These are phyloP conservation scores for Syngnathus typhle DNA, from an alignment of 2,113 vertebrate species.

Conservation along the genomic window DNA sequence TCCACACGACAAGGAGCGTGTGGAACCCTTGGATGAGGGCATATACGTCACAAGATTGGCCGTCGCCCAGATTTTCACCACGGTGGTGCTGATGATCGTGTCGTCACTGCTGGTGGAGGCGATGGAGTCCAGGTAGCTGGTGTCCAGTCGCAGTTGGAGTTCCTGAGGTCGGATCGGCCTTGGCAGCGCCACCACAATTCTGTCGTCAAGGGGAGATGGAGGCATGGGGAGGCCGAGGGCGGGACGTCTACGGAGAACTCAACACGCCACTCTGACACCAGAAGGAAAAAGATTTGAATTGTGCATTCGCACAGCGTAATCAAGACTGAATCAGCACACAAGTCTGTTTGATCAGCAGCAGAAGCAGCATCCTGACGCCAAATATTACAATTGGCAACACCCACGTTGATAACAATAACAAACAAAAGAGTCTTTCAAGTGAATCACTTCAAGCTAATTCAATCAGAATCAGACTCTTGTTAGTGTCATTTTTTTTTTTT, in stretches of 20 bases:
- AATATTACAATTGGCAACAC: slow-evolving; percentile 59
- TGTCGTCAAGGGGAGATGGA: slow-evolving; percentile 98
- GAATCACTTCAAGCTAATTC: slow-evolving; percentile 33
- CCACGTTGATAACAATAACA: slow-evolving; percentile 28
- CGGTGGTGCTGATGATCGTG: slow-evolving; percentile 76
- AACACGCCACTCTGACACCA: slow-evolving; percentile 73
- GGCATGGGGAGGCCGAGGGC: slow-evolving; percentile 95
- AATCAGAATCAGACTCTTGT: slow-evolving; percentile 41
- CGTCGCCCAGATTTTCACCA: slow-evolving; percentile 85
- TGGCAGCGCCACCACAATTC: slow-evolving; percentile 96
- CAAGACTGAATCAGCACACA: slow-evolving; percentile 6
- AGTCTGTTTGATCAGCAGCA: slow-evolving; percentile 42
- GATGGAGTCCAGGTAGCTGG: slow-evolving; percentile 82
- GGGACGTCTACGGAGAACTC: slow-evolving; percentile 84
- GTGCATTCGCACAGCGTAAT: neutral
- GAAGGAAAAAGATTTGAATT: neutral
- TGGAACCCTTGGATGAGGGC: slow-evolving; percentile 99
- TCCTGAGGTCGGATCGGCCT: slow-evolving; percentile 98
- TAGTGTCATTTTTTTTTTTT: slow-evolving; percentile 25
- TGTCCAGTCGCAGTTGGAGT: slow-evolving; percentile 93
- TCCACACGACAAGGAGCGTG: slow-evolving; percentile 98
- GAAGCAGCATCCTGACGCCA: slow-evolving; percentile 20
- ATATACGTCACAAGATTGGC: slow-evolving; percentile 95
- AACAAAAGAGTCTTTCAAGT: slow-evolving; percentile 11
- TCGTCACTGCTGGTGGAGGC: slow-evolving; percentile 60